Percentiles rank a stretch among this genome's conserved stretches.
Conservation (phyloP, 2,888 invertebrate species). For the Macaria liturata region DNA sequence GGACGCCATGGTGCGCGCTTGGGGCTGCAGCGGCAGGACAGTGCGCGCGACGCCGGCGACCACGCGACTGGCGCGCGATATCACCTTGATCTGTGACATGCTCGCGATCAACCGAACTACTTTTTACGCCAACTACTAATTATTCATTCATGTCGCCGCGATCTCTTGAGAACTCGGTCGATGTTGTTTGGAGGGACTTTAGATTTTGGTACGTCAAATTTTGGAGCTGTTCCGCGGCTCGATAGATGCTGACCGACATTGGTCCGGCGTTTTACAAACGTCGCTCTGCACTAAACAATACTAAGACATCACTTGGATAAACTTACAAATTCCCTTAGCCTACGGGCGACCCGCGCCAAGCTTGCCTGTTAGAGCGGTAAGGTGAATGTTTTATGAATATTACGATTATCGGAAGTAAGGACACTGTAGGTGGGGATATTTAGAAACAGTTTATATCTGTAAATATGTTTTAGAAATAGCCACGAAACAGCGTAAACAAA, state of each 20-base stretch:
- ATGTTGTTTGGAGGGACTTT: slow-evolving; percentile 4
- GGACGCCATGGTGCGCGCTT: slow-evolving; percentile 55
- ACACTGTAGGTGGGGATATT: not conserved
- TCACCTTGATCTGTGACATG: slow-evolving; percentile 67
- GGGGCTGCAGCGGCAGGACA: slow-evolving; percentile 23
- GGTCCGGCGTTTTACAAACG: slow-evolving; percentile 36
- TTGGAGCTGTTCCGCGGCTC: slow-evolving; percentile 22
- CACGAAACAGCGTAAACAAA: slow-evolving; percentile 24
- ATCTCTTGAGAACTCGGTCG: not conserved
- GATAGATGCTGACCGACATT: slow-evolving; percentile 22
- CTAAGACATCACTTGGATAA: slow-evolving; percentile 8
- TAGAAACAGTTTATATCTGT: not conserved
- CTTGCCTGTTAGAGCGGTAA: slow-evolving; percentile 17
- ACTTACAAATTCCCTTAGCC: slow-evolving; percentile 18
- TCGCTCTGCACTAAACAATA: slow-evolving; percentile 18
- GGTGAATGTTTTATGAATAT: not conserved
- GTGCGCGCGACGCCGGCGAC: slow-evolving; percentile 47
- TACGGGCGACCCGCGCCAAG: slow-evolving; percentile 24
- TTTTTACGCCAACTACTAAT: slow-evolving; percentile 40
- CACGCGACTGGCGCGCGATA: slow-evolving; percentile 64
- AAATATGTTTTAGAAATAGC: not conserved
- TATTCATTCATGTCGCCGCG: slow-evolving; percentile 8
- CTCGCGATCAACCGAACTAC: slow-evolving; percentile 61
- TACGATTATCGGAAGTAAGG: too few relatives aligned
- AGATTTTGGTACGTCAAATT: slow-evolving; percentile 18